Conservation (phyloP, 1,140 invertebrate genomes). For the Archegozetes longisetosus region DNA sequence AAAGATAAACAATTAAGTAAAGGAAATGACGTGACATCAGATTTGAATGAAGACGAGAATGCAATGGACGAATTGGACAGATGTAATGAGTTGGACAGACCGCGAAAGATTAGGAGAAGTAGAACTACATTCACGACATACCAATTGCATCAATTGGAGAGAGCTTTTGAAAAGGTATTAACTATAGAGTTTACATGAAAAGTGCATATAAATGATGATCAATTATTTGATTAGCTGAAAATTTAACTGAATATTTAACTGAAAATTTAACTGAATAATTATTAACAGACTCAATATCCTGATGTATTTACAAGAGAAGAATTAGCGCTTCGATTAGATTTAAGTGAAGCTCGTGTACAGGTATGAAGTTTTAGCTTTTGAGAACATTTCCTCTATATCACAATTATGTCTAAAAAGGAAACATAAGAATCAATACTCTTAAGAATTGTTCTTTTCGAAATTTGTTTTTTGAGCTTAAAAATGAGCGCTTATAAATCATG, state of each 20-base stretch:
- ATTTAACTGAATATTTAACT: background rate
- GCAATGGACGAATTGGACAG: background rate
- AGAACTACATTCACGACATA: slow-evolving; percentile 98
- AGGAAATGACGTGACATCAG: background rate
- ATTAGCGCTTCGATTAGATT: slow-evolving; percentile 85
- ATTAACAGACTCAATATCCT: slow-evolving; percentile 52
- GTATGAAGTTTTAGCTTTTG: no score
- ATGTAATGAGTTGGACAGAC: slow-evolving; percentile 11
- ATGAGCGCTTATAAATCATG: no score
- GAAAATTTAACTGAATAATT: background rate
- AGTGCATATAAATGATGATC: no score
- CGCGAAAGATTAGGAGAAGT: slow-evolving; percentile 84
- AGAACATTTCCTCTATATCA: no score
- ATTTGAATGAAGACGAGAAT: background rate
- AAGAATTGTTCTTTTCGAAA: no score
- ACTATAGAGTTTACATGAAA: no score
- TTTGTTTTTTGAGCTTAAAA: no score
- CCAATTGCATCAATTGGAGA: slow-evolving; percentile 60
- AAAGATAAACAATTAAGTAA: background rate
- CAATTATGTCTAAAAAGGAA: no score
- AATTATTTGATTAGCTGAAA: background rate
- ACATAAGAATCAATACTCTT: no score
- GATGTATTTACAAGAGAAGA: slow-evolving; percentile 90
- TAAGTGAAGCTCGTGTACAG: slow-evolving; percentile 91
- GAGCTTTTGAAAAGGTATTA: slow-evolving; percentile 35